Evolutionary conservation across 2,797 vertebrate species (phyloP).

Genomic region (Diglossa cyanea): DNA sequence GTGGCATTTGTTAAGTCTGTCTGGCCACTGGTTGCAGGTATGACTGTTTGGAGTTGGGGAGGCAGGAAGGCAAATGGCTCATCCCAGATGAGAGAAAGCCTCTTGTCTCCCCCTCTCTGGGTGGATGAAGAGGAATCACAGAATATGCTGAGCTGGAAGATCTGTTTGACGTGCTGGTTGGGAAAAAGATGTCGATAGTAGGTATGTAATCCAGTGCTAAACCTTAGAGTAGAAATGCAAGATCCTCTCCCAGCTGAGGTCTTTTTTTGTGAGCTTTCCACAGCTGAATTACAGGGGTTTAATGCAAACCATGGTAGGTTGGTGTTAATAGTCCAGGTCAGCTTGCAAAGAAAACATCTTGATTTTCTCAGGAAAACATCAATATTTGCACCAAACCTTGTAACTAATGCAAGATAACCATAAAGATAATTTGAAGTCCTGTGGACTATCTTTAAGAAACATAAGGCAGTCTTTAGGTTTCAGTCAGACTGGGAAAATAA

Average conservation of each 20-base stretch:
- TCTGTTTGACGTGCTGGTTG: neutral
- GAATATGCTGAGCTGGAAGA: neutral
- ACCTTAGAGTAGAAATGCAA: neutral
- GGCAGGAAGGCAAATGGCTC: neutral
- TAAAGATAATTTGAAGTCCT: neutral
- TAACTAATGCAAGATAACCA: neutral
- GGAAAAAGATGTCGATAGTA: neutral
- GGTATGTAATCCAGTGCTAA: neutral
- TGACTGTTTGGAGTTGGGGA: neutral
- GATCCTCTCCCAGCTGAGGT: neutral
- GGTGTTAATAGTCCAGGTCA: neutral
- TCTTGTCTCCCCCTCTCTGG: neutral
- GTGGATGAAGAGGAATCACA: neutral
- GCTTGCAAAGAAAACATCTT: neutral
- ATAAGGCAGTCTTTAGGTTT: neutral
- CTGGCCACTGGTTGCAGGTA: neutral
- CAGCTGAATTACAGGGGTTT: neutral
- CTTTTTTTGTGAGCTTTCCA: neutral
- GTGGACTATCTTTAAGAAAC: neutral
- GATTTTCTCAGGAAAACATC: neutral
- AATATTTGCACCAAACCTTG: neutral
- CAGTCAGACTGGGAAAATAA: neutral
- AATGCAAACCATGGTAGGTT: neutral
- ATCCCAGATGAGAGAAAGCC: neutral
- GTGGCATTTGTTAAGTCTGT: neutral